phyloP scores from a whole-genome alignment of 2,797 vertebrate species.

The Trachops cirrhosus region DNA sequence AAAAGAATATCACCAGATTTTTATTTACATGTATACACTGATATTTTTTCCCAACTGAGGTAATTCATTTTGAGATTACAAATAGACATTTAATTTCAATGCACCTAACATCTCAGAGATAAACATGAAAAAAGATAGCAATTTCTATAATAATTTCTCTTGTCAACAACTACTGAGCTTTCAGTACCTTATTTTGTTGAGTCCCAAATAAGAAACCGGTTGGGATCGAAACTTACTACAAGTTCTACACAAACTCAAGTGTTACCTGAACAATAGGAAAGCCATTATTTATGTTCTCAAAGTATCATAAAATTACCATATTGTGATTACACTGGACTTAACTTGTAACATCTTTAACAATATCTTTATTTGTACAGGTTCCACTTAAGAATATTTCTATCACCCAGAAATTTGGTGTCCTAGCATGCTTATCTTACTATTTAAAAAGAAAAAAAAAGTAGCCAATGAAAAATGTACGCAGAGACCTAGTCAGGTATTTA shows the following conservation, averaged over 20 bases:
- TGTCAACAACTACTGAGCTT: not conserved
- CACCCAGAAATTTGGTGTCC: not conserved
- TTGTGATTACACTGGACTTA: not conserved
- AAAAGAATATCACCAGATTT: not conserved
- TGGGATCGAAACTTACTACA: not conserved
- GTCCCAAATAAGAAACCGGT: not conserved
- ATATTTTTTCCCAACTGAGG: not conserved
- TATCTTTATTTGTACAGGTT: not conserved
- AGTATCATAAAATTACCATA: conserved; percentile 10
- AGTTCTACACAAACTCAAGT: not conserved
- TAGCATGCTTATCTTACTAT: not conserved
- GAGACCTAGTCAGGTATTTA: not conserved
- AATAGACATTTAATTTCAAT: not conserved
- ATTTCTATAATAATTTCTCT: not conserved
- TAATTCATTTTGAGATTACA: conserved; percentile 17
- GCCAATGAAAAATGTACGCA: not conserved
- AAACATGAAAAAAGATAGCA: not conserved
- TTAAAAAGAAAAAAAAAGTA: not conserved
- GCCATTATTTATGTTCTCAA: not conserved
- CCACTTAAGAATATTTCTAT: conserved; percentile 14
- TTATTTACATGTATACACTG: not conserved
- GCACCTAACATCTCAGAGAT: not conserved
- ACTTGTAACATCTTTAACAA: not conserved
- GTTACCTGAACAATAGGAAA: not conserved
- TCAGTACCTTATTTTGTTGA: conserved; percentile 14